Conservation (phyloP, 2,888 invertebrate species). For the Nephrotoma flavescens region DNA sequence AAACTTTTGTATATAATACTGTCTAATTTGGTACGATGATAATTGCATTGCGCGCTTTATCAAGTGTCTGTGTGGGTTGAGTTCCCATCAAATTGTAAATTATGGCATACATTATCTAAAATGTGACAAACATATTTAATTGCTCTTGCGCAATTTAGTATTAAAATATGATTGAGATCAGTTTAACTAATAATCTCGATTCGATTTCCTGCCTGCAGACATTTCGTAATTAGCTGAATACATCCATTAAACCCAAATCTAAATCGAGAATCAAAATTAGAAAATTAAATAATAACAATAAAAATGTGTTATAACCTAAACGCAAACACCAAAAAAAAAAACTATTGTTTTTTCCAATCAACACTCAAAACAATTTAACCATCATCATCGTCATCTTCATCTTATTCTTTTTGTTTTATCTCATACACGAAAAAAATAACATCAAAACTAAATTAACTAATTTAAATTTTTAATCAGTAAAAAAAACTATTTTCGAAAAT, state of each 20-base stretch:
- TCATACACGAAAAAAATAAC: background rate
- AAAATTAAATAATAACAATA: background rate
- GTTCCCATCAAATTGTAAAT: background rate
- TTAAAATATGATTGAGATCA: background rate
- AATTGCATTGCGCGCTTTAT: background rate
- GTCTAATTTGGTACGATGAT: background rate
- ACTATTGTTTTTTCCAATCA: background rate
- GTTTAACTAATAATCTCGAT: background rate
- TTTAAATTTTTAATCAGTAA: slow-evolving; percentile 2
- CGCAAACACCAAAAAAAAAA: background rate
- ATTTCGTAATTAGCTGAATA: background rate
- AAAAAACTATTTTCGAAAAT: slow-evolving; percentile 1
- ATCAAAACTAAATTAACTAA: slow-evolving; percentile 3
- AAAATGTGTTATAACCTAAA: background rate
- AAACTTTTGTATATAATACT: background rate
- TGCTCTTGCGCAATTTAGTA: background rate
- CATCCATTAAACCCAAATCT: background rate
- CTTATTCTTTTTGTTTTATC: background rate
- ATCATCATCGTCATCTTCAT: background rate
- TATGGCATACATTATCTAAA: background rate
- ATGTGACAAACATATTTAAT: background rate
- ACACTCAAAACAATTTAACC: background rate
- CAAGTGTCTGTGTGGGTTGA: background rate
- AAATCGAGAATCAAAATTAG: background rate
- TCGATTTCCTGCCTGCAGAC: background rate